Conservation (phyloP, 2,888 invertebrate genomes). For the Acanthoscelides obtectus region DNA sequence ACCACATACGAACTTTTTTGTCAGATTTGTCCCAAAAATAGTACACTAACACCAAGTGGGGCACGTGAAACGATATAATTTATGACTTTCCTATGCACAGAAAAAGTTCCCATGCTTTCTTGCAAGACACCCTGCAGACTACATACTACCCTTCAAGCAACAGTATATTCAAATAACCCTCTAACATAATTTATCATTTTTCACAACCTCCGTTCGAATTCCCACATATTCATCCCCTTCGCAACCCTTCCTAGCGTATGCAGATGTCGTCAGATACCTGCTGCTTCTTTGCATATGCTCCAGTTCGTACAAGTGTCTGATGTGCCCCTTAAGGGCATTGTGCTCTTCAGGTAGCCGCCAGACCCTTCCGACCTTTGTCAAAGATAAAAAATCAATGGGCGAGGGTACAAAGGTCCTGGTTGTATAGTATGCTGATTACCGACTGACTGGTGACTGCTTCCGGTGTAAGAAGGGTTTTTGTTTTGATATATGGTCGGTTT, state of each 20-base stretch:
- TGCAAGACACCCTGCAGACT: not conserved
- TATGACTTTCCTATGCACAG: too few species aligned
- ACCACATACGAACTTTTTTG: too few species aligned
- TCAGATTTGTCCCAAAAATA: too few species aligned
- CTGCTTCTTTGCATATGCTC: slow-evolving; percentile 44
- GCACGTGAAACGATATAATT: too few species aligned
- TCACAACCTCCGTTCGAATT: slow-evolving; percentile 38
- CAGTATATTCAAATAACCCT: not conserved
- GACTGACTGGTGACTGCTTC: slow-evolving; percentile 17
- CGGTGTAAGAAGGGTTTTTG: slow-evolving; percentile 11
- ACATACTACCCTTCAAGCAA: not conserved
- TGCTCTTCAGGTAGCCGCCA: slow-evolving; percentile 17
- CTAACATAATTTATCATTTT: slow-evolving; percentile 40
- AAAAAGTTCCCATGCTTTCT: not conserved
- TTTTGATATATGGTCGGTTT: slow-evolving; percentile 7
- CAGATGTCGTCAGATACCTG: slow-evolving; percentile 44
- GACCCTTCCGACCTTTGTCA: slow-evolving; percentile 7
- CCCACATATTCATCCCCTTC: slow-evolving; percentile 30
- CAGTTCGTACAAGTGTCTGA: slow-evolving; percentile 22
- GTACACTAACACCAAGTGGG: too few species aligned
- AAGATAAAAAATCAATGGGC: slow-evolving; percentile 24
- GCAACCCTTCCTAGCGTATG: slow-evolving; percentile 23
- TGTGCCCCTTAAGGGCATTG: slow-evolving; percentile 11
- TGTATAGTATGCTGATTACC: slow-evolving; percentile 5
- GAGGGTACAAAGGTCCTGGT: slow-evolving; percentile 15